Base-by-base conservation (phyloP, 2,888 invertebrate species). In the Coelinius sp. region DNA sequence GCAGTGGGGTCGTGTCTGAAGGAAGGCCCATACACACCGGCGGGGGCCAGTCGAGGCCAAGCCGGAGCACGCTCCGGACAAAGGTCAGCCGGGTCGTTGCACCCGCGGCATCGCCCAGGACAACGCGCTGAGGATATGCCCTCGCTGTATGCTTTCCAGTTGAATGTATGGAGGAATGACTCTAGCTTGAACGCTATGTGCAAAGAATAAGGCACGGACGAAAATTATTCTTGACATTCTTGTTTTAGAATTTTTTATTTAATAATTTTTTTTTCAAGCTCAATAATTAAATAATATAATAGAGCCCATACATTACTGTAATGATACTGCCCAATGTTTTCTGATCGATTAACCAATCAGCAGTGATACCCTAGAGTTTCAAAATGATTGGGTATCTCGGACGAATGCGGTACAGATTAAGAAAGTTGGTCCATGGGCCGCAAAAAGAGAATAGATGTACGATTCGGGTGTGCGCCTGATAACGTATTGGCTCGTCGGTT, bases 41-140 rank as follows among this genome's bases (percentile, higher is more conserved):
- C 22, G 56, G 53, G 75, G 70, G 77, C 70, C 83, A 78, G 78
- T 78, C 79, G 79, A 79, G 75, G 80, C 76, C 82, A 77, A 77
- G 79, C 79, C 77, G 81, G 84, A 84, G 84, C 83, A 83, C 82
- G 80, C 84, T 79, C 82, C 84, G 86, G 84, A 83, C 86, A 85
- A 86, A 86, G 86, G 86, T 86, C 86, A 86, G 80, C 75, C 69
- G 84, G 85, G 86, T 86, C 86, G 84, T 85, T 86, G 86, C 86
- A 85, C 86, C 85, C 86, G 86, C 84, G 84, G 85, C 70, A 70
- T 70, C 25, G 83, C 25, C 24, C 83, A 83, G 86, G 84, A 84
- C 86, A 85, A 84, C 77, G 75, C 71, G 56, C 62, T n/a, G 44
- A 63, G 70, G 68, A 71, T 75, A 74, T 77, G 68, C 75, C 68